These are phyloP conservation scores for Spinus olivaceus DNA, from an alignment of 2,797 vertebrate species.

Conservation along the genomic window DNA sequence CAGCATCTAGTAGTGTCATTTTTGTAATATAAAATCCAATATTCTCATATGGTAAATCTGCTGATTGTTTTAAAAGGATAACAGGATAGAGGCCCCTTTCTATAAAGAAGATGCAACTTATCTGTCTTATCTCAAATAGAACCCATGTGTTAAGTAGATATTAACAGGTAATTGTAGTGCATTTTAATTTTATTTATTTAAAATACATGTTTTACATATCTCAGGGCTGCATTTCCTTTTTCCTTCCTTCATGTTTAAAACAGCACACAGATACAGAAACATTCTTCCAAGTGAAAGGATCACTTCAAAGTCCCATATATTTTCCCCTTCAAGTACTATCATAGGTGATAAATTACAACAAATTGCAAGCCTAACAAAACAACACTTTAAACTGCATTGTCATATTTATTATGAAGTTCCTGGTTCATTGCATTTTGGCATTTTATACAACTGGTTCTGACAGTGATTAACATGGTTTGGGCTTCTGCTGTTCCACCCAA, in stretches of 20 bases:
- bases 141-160: neutral
- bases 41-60: neutral
- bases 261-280: neutral
- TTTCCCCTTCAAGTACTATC: neutral
- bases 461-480: slow-evolving; percentile 83
- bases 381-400: slow-evolving; percentile 75
- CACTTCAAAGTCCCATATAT: neutral
- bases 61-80: neutral
- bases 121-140: neutral
- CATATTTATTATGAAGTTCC: slow-evolving; percentile 77
- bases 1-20: neutral
- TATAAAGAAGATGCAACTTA: neutral
- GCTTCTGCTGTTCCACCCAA: slow-evolving; percentile 78
- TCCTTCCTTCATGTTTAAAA: neutral
- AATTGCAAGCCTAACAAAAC: slow-evolving; percentile 75
- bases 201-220: rapidly evolving
- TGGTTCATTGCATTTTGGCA: slow-evolving; percentile 80
- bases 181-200: neutral
- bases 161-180: neutral
- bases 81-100: neutral
- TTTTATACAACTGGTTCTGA: slow-evolving; percentile 84
- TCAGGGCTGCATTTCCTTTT: neutral
- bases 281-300: slow-evolving; percentile 22
- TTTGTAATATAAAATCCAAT: neutral
- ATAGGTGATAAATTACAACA: slow-evolving; percentile 71